Conservation (phyloP, 2,113 vertebrate species). For the Pedionomus torquatus region DNA sequence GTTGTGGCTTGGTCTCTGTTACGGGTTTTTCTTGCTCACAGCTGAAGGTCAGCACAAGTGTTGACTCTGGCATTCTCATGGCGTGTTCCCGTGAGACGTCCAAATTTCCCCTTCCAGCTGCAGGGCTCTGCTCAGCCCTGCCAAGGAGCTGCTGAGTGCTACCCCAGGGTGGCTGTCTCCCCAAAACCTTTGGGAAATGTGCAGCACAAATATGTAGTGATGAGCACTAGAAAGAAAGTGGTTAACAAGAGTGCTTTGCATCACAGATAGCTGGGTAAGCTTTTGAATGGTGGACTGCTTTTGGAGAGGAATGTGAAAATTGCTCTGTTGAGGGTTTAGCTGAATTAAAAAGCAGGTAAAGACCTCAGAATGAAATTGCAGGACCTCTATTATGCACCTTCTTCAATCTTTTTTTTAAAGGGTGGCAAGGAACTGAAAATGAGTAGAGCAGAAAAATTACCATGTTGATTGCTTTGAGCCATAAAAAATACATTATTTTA, state of each 20-base stretch:
- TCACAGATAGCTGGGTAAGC: not conserved
- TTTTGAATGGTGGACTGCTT: not conserved
- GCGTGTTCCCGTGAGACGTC: not conserved
- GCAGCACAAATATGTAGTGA: not conserved
- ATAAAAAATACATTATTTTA: not conserved
- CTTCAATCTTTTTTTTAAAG: not conserved
- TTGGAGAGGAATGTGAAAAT: not conserved
- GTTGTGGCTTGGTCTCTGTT: not conserved
- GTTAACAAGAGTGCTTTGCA: not conserved
- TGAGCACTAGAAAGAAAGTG: not conserved
- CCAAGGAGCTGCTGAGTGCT: fast-evolving
- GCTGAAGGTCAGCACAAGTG: not conserved
- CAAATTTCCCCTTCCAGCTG: not conserved
- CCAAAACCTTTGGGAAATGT: not conserved
- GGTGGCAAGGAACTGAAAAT: not conserved
- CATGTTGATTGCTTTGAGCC: not conserved
- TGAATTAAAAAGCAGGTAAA: not conserved
- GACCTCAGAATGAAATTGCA: not conserved
- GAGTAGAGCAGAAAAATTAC: not conserved
- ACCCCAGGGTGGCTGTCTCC: not conserved
- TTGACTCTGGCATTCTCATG: not conserved
- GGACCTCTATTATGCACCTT: not conserved
- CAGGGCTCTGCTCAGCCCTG: not conserved
- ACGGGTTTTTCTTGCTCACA: not conserved
- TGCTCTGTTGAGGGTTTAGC: not conserved